Evolutionary conservation across 2,797 vertebrate genomes (phyloP).

Genomic region (Alauda arvensis): DNA sequence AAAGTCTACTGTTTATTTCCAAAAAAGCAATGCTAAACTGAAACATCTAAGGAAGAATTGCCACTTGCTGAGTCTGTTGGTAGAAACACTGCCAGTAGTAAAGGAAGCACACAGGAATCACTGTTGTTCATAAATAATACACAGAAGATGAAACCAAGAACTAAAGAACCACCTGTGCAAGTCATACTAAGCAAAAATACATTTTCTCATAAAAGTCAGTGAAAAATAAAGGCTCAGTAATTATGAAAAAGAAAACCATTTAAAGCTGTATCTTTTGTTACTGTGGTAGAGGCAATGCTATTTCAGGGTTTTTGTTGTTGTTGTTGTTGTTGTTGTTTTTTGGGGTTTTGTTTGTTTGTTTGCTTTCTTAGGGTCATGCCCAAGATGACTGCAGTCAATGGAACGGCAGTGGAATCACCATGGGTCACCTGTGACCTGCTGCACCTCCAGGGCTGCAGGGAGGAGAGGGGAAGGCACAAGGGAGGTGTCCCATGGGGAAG

Average conservation of each 20-base stretch:
- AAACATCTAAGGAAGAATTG: neutral
- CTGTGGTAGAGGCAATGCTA: neutral
- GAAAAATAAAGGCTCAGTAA: neutral
- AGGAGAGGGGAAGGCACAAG: accelerated
- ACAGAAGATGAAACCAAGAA: neutral
- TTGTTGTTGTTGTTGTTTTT: no score
- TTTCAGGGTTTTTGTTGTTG: neutral
- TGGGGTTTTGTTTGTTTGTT: neutral
- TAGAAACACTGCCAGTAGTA: neutral
- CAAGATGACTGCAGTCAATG: neutral
- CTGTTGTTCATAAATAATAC: neutral
- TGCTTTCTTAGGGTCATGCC: neutral
- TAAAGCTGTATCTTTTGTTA: neutral
- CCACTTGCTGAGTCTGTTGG: neutral
- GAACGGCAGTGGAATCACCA: neutral
- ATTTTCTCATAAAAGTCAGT: neutral
- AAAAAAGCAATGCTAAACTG: neutral
- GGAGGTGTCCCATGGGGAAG: accelerated
- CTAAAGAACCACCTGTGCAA: neutral
- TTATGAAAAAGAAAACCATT: neutral
- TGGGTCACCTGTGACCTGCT: accelerated
- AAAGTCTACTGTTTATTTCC: neutral
- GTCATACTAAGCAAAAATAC: neutral
- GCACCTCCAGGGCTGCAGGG: neutral
- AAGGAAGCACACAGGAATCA: neutral